phyloP scores from a whole-genome alignment of 2,888 invertebrate genomes.

The Malachius bipustulatus region DNA sequence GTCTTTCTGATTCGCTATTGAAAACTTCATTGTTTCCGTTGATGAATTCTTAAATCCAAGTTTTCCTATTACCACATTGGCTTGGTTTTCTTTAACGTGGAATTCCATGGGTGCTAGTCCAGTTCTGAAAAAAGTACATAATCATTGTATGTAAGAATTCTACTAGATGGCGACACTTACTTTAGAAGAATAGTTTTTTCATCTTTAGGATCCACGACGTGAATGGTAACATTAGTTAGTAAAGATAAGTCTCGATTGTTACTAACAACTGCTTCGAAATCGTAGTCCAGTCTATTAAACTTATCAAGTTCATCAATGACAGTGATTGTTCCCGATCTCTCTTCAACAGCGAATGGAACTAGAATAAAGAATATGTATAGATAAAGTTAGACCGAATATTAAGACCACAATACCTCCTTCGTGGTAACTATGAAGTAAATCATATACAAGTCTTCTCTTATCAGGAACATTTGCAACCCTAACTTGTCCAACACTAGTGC shows the following conservation, averaged over 20 bases:
- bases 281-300: conserved; percentile 55
- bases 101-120: conserved; percentile 60
- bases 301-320: conserved; percentile 64
- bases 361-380: conserved; percentile 23
- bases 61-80: conserved; percentile 61
- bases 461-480: conserved; percentile 61
- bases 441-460: conserved; percentile 56
- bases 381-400: conserved; percentile 4
- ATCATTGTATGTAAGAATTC: conserved; percentile 14
- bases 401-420: conserved; percentile 79
- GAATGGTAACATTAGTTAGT: conserved; percentile 72
- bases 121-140: conserved; percentile 43
- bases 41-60: conserved; percentile 44
- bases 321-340: conserved; percentile 75
- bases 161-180: conserved; percentile 44
- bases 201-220: conserved; percentile 67
- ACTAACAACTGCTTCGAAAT: conserved; percentile 73
- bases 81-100: conserved; percentile 63
- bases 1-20: conserved; percentile 75
- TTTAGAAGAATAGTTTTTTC: conserved; percentile 54
- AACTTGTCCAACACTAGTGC: conserved; percentile 78
- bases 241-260: conserved; percentile 52
- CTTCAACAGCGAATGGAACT: conserved; percentile 89
- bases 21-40: conserved; percentile 46
- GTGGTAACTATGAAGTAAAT: conserved; percentile 70